Base-by-base conservation (phyloP, 2,797 vertebrate genomes). In the Psittacula derbiana region DNA sequence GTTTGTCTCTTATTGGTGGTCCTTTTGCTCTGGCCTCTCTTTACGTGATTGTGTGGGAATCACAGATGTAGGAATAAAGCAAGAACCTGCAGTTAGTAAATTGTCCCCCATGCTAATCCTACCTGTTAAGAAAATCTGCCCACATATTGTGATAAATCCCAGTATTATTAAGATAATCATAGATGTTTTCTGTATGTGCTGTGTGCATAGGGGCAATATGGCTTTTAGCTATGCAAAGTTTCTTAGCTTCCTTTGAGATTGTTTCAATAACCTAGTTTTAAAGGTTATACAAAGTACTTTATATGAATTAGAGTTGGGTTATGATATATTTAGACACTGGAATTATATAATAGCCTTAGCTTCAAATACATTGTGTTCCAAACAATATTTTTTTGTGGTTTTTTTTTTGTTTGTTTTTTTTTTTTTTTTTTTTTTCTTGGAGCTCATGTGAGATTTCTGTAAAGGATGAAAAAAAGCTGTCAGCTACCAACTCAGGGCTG, bases 231-330 rank as follows among this genome's bases (percentile, higher is more conserved):
- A 12, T 23, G 50, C 21, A 11, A 38, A 82, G 25, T 94, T 90
- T 83, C 38, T 92, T 93, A 69, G 15, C 52, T 85, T 78, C 57
- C 50, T 92, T 69, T 50, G 47, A 43, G 38, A 72, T 38, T 71
- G 43, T 88, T 73, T 79, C 64, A 94, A 52, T 80, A 78, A 93
- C 74, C 46, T 57, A 76, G 36, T 92, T 92, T 75, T 85, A 57
- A 74, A 57, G 43, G 49, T 92, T 95, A 58, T 21, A 40, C 41
- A 30, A 46, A 93, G 36, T 93, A 62, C 20, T 76, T 76, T 46
- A 31, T 0, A 15, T 67, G 55, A 74, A 47, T 88, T 81, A 86
- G 60, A 95, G 71, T 15, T 55, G 25, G 58, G 53, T 65, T 91
- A 43, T 66, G 53, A 49, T 76, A 67, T 57, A 88, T 92, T 91